Base-by-base conservation (phyloP, 2,797 vertebrate genomes). In the Oophaga sylvatica region DNA sequence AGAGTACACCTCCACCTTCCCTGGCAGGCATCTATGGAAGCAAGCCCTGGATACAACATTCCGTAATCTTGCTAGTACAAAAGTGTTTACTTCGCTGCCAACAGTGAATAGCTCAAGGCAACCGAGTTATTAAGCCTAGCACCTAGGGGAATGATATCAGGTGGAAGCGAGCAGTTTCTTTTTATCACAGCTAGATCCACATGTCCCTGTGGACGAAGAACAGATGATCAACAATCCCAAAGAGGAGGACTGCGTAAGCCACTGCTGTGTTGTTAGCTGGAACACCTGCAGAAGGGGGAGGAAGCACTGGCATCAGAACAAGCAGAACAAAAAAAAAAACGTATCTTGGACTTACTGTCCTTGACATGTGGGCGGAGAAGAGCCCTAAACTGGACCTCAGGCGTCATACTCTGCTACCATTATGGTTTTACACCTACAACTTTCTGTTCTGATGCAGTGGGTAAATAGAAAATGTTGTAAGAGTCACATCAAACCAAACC, bases 161-260 rank as follows among this genome's bases (percentile, higher is more conserved):
- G 57, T 85, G 79, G 79, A 80, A 88, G 75, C 35, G 7, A 48
- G 71, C 22, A 6, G 29, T 85, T 35, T 82, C 45, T 80, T 82
- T 81, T 86, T 68, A 86, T 85, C 78, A 2, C 83, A 77, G 87
- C 45, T 63, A 78, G 62, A 86, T 41, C 53, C 35, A 31, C 22
- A 68, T 11, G 56, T 89, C 88, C 53, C 88, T 70, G 84, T 53
- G 56, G 88, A 86, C 84, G 13, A 15, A 60, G 56, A 79, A 83
- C 88, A 86, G 80, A 83, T 73, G 88, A 89, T 82, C 80, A 83
- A 89, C 80, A 85, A 88, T 85, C 35, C 57, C 29, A 75, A 19
- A 48, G 62, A 81, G 83, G 56, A 31, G 20, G 29, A 26, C 80
- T 16, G 12, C 56, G 48, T 71, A 77, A 75, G 53, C 67, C 65